Evolutionary conservation across 2,113 vertebrate genomes (phyloP), one percentile per base, ranked within the genome.

Genomic region (Gorsachius goisagi): DNA sequence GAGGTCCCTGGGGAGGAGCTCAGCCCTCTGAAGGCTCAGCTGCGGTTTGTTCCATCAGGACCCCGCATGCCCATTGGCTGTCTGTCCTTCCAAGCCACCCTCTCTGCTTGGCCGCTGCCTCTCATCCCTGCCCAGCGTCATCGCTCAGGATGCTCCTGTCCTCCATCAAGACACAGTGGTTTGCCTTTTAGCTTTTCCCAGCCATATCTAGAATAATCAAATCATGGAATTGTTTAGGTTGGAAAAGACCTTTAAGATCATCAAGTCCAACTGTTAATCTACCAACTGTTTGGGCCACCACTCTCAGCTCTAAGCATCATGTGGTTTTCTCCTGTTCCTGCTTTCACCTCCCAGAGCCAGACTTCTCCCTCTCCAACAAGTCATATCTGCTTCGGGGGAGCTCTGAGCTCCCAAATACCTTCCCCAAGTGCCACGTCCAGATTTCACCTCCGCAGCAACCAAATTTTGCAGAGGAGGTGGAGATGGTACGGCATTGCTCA

Each of bases 401-500:
- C 67, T 74, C 60, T 4, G 33, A 91, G 47, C 50, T 76, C 27
- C 12, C 74, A 60, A 24, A 18, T 13, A 44, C 22, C 26, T 55
- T 37, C 62, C 39, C 35, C n/a, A 55, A 52, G 63, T 20, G 53
- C 78, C 47, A 26, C 11, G 1, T 60, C 63, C 63, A 76, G 75
- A 28, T 20, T 44, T 16, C 44, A 66, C 63, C 68, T 64, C 68
- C 35, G 30, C 71, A 49, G 37, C 30, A 35, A 73, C 12, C 33
- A 33, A 49, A 33, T 67, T 78, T 59, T 52, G 45, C 45, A 84
- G 68, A 44, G 33, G 39, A 62, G 45, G 17, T 9, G 39, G 21
- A 2, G 13, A 35, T 1, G 0, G 30, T 32, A 27, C 0, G 1
- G 21, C 55, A 32, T 3, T 73, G 78, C 20, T 45, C 27, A 53